Evolutionary conservation across 1,140 invertebrate genomes (phyloP), one percentile per base, ranked within the genome.

Genomic region (Telenomus remus): DNA sequence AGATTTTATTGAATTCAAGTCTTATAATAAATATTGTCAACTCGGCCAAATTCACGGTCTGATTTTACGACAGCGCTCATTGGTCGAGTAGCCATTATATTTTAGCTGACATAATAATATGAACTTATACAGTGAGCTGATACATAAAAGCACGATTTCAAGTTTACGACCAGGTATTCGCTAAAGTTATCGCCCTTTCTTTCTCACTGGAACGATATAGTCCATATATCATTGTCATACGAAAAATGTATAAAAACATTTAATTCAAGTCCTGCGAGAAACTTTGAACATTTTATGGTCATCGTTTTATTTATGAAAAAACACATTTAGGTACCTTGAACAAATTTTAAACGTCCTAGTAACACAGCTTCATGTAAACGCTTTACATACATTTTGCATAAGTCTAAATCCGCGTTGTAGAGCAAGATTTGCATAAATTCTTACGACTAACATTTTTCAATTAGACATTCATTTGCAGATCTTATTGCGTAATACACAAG

Each of bases 71-170:
- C 13, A 7, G 0, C 43, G 43, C 12, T 14, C 12, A 44, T 44
- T 44, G 43, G 43, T 13, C 43, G n/a, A 44, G 8, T 0, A 12
- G 12, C 43, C 43, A 13, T 44, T 44, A 12, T 7, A 44, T 12
- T 44, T 13, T 44, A 44, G 43, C 43, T 44, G 43, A 44, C 43
- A 44, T 44, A 44, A 44, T 27, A 27, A 27, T 44, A 44, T 12
- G 6, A 44, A 44, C 43, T 44, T 44, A 44, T 44, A 13, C 43
- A 44, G 43, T 44, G 12, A 44, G 43, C 43, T 44, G 43, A 44
- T 12, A 44, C 43, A 44, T 44, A 44, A 44, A 44, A 44, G 43
- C 43, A 13, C 43, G 43, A 44, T 44, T 44, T 44, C 43, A 12
- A 12, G n/a, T 44, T 44, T 44, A 44, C 43, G 43, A 44, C 11